Evolutionary conservation across 1,140 invertebrate genomes (phyloP), one percentile per base, ranked within the genome.

Genomic region (Scaptomyza hsui): DNA sequence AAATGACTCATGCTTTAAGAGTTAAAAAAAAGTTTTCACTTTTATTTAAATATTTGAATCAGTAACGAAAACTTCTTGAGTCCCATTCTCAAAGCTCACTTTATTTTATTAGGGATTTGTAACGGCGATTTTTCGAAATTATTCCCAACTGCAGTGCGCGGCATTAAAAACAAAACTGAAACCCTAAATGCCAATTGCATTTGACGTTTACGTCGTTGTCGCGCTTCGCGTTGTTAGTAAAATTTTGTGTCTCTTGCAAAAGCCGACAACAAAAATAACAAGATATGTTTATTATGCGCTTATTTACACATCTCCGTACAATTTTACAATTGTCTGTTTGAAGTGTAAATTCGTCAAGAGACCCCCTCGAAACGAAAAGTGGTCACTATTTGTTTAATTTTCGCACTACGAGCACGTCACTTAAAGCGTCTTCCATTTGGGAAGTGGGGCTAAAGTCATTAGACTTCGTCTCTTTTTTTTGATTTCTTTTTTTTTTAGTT

Each of bases 301-400:
- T 85, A 88, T 85, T 86, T 78, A 75, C 82, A 81, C 78, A 65
- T 51, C 55, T 62, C 53, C 61, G 64, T 86, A 77, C 68, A 85
- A 78, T 71, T 88, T 88, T 88, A 88, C 82, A 88, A 78, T 86
- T 86, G 81, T 71, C 72, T 75, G 65, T 71, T 75, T 75, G 65
- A 86, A 86, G 77, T 86, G 82, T 86, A 88, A 88, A 86, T 86
- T 86, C 62, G 81, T 88, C 55, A 75, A 81, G 57, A 63, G 59
- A 41, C 60, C 37, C 29, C 45, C 47, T 32, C 56, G 70, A 63
- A 71, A 77, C 64, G 35, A 15, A 70, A 64, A 67, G 65, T 60
- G 68, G 67, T 55, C 45, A 53, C 21, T 80, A 80, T 77, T 85
- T 85, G 76, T 71, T 76, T 74, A 76, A 76, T 85, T 85, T 85